Evolutionary conservation across 2,113 vertebrate genomes (phyloP), one percentile per base, ranked within the genome.

Genomic region (Cynoglossus semilaevis): DNA sequence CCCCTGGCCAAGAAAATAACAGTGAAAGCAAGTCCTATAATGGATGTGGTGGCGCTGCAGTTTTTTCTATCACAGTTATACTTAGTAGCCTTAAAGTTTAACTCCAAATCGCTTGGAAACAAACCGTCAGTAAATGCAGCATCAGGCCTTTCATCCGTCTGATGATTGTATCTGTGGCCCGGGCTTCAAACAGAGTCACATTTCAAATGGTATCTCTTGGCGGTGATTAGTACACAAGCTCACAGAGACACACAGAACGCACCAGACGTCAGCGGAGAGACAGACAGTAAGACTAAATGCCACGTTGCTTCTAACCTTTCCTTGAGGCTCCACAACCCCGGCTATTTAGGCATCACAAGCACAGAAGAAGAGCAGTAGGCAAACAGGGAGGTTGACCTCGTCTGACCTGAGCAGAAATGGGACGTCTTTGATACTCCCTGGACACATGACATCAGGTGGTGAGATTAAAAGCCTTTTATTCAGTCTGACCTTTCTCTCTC

Each of bases 391-490:
- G 56, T 53, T 70, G 73, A 53, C 72, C 67, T 34, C 34, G 29
- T 64, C 67, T 83, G 80, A 83, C 76, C 80, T 65, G 72, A 13
- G 59, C 59, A 58, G 80, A 79, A 79, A 83, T 82, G 77, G 76
- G 72, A 82, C 78, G 74, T 80, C 84, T 88, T 84, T 88, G 82
- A 88, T 88, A 86, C 86, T 86, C 86, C 84, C 85, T 36, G 55
- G 71, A 62, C 82, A 68, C 74, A 76, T 44, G 72, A 80, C 80
- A 81, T 63, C 48, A 58, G 78, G 76, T 66, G 51, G 72, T 74
- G 53, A 61, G 82, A 86, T 88, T 88, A 88, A 88, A 85, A 82
- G 86, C 53, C 76, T 79, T 84, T 88, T 86, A 86, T 88, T 86
- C 76, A 70, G 67, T 61, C 17, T 85, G 84, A 86, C 86, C 86